Base-by-base conservation (phyloP, 2,888 invertebrate species). In the Napeogenes inachia region DNA sequence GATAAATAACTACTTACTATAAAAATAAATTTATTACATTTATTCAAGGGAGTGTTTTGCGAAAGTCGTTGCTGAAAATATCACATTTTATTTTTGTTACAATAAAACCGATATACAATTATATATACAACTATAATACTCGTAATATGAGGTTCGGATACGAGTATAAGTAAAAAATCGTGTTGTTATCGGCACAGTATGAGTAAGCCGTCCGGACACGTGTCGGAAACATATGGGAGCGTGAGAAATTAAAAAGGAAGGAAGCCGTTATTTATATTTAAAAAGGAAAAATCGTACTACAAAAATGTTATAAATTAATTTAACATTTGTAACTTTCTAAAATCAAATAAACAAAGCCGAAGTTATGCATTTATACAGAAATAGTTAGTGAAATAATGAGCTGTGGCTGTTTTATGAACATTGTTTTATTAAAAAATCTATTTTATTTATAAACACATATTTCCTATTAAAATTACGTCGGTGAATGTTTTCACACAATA, bases 401-500 rank as follows among this genome's bases (percentile, higher is more conserved):
- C 12, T 10, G 8, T 42, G 42, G 10, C 12, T 42, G 1, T 42
- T 10, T 1, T 42, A 42, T 42, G 12, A 42, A 21, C 21, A 21
- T 21, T 21, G 21, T 21, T 45, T 45, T 13, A 30, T 45, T 13
- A 12, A n/a, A 8, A 13, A 10, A 13, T 56, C 8, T 13, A 12
- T 21, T 50, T 58, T 50, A 21, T 13, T 32, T 35, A 12, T 45
- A 12, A 32, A n/a, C 10, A 45, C 60, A 32, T 45, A 47, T 53
- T 32, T 47, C 54, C 13, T 50, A 47, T 60, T 60, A 42, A 57
- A 63, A 60, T 56, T 58, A 64, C 57, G 10, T 53, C 32, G 60
- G 70, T 72, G 67, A 65, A 69, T 74, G 71, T 74, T 78, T 80
- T 81, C 75, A 77, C 77, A 65, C 76, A 77, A 77, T 80, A 76